Evolutionary conservation across 2,888 invertebrate genomes (phyloP).

Genomic region (Oscheius myriophilus): DNA sequence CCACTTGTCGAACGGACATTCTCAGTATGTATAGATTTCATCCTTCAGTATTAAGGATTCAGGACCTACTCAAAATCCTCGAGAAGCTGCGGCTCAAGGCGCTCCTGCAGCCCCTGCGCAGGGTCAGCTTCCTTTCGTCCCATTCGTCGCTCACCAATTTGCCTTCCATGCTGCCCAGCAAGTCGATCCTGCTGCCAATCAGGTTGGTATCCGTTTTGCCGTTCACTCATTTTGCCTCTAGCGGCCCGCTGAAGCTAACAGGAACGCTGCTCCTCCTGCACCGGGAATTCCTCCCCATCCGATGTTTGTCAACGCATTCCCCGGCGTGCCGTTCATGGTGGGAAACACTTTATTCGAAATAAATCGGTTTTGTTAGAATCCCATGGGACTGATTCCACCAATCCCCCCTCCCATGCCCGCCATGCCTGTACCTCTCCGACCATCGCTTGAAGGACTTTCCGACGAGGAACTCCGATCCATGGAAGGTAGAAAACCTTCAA

Average conservation of each 20-base stretch:
- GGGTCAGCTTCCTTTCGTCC: constrained; percentile 35
- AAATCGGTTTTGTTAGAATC: constrained; percentile 2
- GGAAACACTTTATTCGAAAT: not conserved
- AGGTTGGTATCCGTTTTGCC: not conserved
- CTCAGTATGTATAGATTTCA: constrained; percentile 30
- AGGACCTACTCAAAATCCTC: constrained; percentile 19
- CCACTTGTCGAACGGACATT: constrained; percentile 81
- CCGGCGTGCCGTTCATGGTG: not conserved
- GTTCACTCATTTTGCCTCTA: not conserved
- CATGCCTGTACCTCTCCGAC: constrained; percentile 64
- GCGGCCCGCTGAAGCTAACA: not conserved
- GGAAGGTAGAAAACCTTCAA: constrained; percentile 82
- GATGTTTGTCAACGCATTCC: not conserved
- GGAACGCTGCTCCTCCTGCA: not conserved
- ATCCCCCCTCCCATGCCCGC: constrained; percentile 7
- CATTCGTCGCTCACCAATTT: constrained; percentile 56
- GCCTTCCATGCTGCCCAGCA: constrained; percentile 36
- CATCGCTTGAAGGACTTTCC: constrained; percentile 77
- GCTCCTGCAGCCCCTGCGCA: not conserved
- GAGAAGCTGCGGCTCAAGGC: constrained; percentile 20
- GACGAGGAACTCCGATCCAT: constrained; percentile 85
- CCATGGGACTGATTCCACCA: constrained; percentile 6
- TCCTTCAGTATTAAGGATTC: not conserved
- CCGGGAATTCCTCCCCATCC: not conserved
- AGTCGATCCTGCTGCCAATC: constrained; percentile 9